Base-by-base conservation (phyloP, 1,140 invertebrate genomes). In the Hydropsyche tenuis region DNA sequence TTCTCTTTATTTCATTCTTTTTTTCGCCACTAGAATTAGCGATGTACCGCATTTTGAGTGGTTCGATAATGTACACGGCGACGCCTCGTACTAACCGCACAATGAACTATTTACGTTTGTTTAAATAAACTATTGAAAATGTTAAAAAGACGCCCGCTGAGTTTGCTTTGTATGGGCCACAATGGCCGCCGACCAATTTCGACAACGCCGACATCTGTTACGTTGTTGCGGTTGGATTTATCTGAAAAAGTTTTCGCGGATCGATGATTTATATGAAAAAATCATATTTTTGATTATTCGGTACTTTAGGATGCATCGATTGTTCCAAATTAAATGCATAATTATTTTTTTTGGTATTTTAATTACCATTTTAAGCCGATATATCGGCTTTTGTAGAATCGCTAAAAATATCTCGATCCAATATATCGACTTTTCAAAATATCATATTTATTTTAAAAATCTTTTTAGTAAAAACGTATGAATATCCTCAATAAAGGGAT, bases 41-140 rank as follows among this genome's bases (percentile, higher is more conserved):
- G 66, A 25, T 18, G 72, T 73, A 53, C 25, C 72, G 64, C 11
- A 11, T 1, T 12, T 27, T 70, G 18, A 73, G 53, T 73, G 53
- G 66, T 42, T 18, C 27, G 16, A 69, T 69, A 45, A 69, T 53
- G 30, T 72, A 7, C 14, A 18, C 11, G 9, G 22, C 9, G 0
- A 43, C 72, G 72, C 64, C 48, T 68, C 46, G 64, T 5, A 46
- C 25, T 4, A 64, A 42, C 14, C 18, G 20, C 22, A 73, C 64
- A 66, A 73, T 68, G 42, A 42, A 56, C 48, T 66, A 68, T 73
- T 73, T 68, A 73, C 66, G 25, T 73, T 73, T 73, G 72, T 73
- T 73, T 73, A 73, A 73, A 73, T 68, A 73, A 73, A 66, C 18
- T 30, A 60, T 23, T 12, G 22, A 48, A 48, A n/a, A 48, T 1